Conservation (phyloP, 2,113 vertebrate species). For the Emydura subglobosa region DNA sequence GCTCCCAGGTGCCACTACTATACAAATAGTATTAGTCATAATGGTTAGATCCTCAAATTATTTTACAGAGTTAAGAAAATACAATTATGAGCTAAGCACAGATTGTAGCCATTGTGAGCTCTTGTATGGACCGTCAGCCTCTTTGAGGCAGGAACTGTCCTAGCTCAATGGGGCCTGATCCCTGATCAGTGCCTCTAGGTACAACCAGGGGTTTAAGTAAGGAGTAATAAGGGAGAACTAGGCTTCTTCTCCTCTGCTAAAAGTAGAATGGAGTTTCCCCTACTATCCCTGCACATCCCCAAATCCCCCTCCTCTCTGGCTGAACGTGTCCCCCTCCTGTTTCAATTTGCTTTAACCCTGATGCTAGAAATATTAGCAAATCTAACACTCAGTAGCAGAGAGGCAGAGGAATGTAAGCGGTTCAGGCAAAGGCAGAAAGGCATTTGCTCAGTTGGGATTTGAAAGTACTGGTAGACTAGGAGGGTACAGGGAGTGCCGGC, state of each 20-base stretch:
- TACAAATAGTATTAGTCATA: not conserved
- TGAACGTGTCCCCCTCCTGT: accelerated
- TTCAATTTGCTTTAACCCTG: not conserved
- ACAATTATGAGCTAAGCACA: not conserved
- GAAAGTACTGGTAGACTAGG: not conserved
- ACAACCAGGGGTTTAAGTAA: not conserved
- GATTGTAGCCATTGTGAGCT: accelerated
- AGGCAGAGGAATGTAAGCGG: not conserved
- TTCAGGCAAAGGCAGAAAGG: not conserved
- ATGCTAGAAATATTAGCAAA: not conserved
- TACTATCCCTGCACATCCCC: not conserved
- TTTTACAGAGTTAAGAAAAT: not conserved
- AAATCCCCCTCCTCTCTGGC: accelerated
- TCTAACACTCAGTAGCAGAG: not conserved
- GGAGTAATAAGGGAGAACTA: not conserved
- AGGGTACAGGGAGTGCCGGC: too few species aligned
- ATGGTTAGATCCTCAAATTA: not conserved
- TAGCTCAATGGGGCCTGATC: not conserved
- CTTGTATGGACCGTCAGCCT: not conserved
- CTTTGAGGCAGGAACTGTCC: not conserved
- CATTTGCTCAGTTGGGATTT: not conserved
- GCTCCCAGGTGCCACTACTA: not conserved
- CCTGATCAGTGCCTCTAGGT: not conserved
- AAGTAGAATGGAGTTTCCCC: not conserved
- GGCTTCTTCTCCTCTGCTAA: not conserved